Base-by-base conservation (phyloP, 2,888 invertebrate species). In the Pyralis farinalis region DNA sequence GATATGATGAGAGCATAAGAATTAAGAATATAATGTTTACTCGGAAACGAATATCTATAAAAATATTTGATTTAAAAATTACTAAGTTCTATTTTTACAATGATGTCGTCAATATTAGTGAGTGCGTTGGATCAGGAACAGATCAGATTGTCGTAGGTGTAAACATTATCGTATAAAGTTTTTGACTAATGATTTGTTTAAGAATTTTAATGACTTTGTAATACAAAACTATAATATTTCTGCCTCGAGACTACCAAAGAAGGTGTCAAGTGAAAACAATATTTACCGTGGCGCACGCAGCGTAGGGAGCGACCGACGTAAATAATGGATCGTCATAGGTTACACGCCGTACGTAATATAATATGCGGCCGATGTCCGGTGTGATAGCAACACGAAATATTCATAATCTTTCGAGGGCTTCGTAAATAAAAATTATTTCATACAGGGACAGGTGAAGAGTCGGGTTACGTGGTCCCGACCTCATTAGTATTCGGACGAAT, bases 401-500 rank as follows among this genome's bases (percentile, higher is more conserved):
- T 77, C 77, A 77, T 81, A 83, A 79, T 82, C 76, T 79, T 70
- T 57, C 74, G 76, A 75, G 80, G 82, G 79, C 74, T 77, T 52
- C 68, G 77, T 85, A 80, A 82, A 84, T 81, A 81, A 84, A 80
- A 84, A 83, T 73, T 81, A 82, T 83, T 77, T 77, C 64, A 71
- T 77, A 74, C 65, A 59, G 62, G 60, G 87, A 83, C 87, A 87
- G 87, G 86, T 87, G 87, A 56, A 71, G 82, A 66, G 69, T 86
- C 78, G 62, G 75, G 85, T 86, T 86, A 82, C 85, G 71, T 43
- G 45, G 44, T 40, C 37, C 22, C 31, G n/a, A 9, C 53, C 64
- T 80, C 74, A 80, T 86, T 85, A 81, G 69, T 71, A 83, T 83
- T 74, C 64, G 63, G 71, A 72, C 69, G 80, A 80, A 81, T 79